A percentile compares a stretch with the other conserved stretches of the same genome.
Conservation (phyloP, 2,113 vertebrate genomes). For the Brienomyrus longianalis region DNA sequence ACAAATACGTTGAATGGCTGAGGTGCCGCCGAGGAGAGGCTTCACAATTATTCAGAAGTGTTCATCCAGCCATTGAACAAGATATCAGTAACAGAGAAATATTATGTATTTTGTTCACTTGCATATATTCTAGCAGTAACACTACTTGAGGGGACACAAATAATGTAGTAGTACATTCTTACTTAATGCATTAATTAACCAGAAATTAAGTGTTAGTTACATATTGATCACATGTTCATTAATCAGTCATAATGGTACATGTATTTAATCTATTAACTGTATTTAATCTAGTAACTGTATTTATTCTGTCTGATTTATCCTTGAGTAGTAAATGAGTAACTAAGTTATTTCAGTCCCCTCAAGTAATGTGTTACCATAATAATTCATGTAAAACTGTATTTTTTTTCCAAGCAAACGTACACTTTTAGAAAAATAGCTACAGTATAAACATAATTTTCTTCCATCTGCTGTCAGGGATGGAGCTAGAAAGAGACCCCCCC, state of each 20-base stretch:
- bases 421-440: neutral
- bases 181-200: neutral
- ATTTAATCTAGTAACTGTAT: neutral
- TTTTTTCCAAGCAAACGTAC: neutral
- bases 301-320: neutral
- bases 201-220: neutral
- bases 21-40: neutral
- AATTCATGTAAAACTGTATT: neutral
- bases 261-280: neutral
- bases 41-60: neutral
- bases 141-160: neutral
- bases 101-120: neutral
- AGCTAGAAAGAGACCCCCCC: neutral
- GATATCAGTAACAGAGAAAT: neutral
- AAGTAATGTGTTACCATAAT: neutral
- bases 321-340: neutral
- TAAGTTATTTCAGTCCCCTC: neutral
- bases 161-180: neutral
- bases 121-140: neutral
- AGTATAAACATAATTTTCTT: neutral
- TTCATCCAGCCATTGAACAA: neutral
- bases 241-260: neutral
- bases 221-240: neutral
- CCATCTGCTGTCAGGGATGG: neutral
- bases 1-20: neutral